phyloP scores from a whole-genome alignment of 1,140 invertebrate species.

The Oryctes rhinoceros region DNA sequence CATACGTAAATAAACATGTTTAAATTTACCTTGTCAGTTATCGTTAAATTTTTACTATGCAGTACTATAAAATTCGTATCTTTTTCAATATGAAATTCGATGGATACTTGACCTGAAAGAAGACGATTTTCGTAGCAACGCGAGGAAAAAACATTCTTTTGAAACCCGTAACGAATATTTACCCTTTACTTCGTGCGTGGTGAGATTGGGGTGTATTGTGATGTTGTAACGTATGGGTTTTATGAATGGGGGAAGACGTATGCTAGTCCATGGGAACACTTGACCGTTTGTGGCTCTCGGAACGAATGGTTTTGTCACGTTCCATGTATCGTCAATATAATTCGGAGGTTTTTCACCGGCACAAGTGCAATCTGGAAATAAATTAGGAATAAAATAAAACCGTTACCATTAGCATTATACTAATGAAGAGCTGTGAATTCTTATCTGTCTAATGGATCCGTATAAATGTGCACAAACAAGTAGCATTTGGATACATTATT shows the following conservation, averaged over 20 bases:
- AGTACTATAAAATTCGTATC: constrained; percentile 91
- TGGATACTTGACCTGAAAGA: constrained; percentile 79
- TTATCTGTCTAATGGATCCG: no score
- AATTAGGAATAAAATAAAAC: no score
- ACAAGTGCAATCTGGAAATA: constrained; percentile 74
- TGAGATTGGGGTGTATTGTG: constrained; percentile 92
- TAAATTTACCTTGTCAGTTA: constrained; percentile 76
- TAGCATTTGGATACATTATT: no score
- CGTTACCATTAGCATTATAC: no score
- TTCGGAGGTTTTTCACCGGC: constrained; percentile 72
- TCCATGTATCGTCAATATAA: constrained; percentile 69
- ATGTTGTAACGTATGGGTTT: constrained; percentile 88
- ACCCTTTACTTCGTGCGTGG: constrained; percentile 88
- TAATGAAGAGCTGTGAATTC: no score
- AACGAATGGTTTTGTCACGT: constrained; percentile 65
- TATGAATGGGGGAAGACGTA: constrained; percentile 82
- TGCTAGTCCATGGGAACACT: constrained; percentile 89
- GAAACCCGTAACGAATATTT: constrained; percentile 44
- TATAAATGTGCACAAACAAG: no score
- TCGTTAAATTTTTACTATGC: constrained; percentile 88
- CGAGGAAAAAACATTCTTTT: not conserved
- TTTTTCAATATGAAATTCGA: constrained; percentile 83
- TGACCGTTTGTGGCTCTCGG: constrained; percentile 80
- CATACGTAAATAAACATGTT: constrained; percentile 11
- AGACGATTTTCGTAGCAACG: not conserved